Evolutionary conservation across 2,888 invertebrate species (phyloP).

Genomic region (Leptothorax acervorum): DNA sequence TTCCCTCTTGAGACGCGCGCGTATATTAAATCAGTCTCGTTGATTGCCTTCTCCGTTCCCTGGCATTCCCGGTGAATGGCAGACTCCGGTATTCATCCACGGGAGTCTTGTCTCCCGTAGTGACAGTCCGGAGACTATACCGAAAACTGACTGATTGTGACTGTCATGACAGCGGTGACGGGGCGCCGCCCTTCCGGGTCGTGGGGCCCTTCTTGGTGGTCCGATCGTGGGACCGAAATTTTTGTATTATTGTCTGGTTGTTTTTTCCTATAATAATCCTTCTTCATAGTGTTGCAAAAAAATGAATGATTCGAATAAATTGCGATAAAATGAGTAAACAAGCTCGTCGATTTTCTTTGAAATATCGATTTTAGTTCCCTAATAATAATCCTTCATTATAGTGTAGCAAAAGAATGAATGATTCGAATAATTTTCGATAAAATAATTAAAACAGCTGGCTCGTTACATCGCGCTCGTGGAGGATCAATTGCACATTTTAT

Average conservation of each 20-base stretch:
- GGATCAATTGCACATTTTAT: background rate
- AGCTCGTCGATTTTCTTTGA: background rate
- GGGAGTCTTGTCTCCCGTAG: slow-evolving; percentile 78
- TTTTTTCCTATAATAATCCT: slow-evolving; percentile 53
- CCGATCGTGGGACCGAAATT: slow-evolving; percentile 71
- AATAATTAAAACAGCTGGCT: no score
- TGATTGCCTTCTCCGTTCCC: slow-evolving; percentile 58
- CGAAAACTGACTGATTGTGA: slow-evolving; percentile 77
- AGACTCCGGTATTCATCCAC: slow-evolving; percentile 62
- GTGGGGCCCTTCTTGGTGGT: slow-evolving; percentile 72
- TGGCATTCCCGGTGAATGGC: slow-evolving; percentile 60
- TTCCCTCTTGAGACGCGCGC: slow-evolving; percentile 25
- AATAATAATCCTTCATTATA: no score
- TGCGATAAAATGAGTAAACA: background rate
- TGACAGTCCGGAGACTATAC: slow-evolving; percentile 70
- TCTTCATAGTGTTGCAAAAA: slow-evolving; percentile 20
- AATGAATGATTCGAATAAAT: background rate
- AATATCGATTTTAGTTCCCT: background rate
- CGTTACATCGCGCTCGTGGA: background rate
- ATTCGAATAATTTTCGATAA: no score
- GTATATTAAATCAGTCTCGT: slow-evolving; percentile 60
- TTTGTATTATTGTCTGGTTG: slow-evolving; percentile 58
- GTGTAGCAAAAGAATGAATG: no score
- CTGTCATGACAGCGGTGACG: slow-evolving; percentile 74
- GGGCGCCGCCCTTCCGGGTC: slow-evolving; percentile 76